These are phyloP conservation scores for Acridotheres tristis DNA, from an alignment of 2,797 vertebrate species.

Conservation along the genomic window DNA sequence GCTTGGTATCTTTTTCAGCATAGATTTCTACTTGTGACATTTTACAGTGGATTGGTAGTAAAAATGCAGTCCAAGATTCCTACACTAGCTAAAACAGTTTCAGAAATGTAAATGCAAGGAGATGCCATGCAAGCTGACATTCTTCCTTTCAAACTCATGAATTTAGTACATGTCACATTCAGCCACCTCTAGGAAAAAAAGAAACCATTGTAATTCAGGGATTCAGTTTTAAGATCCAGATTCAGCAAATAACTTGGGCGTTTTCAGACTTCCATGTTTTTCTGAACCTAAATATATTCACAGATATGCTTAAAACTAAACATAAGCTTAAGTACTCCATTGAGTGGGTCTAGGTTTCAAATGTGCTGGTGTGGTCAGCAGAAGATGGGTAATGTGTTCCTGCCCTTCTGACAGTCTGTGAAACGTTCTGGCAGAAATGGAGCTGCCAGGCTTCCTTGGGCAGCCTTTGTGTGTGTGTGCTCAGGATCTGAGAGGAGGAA, in stretches of 20 bases:
- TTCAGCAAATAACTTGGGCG: background rate
- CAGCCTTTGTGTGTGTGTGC: background rate
- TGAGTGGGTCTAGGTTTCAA: accelerated
- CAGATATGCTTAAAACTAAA: background rate
- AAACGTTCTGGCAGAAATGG: background rate
- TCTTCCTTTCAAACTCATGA: background rate
- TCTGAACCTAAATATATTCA: background rate
- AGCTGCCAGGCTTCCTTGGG: background rate
- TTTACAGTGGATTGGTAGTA: background rate
- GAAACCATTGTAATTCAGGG: background rate
- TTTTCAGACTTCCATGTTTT: background rate
- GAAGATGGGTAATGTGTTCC: background rate
- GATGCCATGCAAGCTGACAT: background rate
- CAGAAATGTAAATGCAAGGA: background rate
- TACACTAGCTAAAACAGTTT: background rate
- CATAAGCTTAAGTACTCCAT: accelerated
- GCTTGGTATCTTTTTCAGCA: background rate
- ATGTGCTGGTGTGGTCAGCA: accelerated
- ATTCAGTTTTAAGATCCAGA: background rate
- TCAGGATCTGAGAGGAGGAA: background rate
- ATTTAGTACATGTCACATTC: background rate
- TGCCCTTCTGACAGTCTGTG: background rate
- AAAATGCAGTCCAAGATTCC: background rate
- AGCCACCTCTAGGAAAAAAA: background rate
- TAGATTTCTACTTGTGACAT: background rate